Evolutionary conservation across 2,888 invertebrate genomes (phyloP), one percentile per base, ranked within the genome.

Genomic region (Dusona sp.): DNA sequence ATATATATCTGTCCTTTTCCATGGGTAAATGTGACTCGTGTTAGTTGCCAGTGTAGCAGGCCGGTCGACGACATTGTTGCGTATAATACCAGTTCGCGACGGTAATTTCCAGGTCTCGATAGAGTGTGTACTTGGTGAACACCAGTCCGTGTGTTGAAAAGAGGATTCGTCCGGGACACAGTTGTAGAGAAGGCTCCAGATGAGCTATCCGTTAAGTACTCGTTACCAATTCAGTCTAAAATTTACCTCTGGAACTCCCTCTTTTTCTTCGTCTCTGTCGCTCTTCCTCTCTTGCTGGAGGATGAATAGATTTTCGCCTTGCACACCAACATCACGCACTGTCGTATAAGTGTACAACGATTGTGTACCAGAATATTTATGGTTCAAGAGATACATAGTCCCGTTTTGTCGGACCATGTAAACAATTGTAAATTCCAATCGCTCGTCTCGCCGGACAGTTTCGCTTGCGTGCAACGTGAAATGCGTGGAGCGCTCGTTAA

Each of bases 1-100:
- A 57, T 73, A 13, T 38, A 25, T 57, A 75, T 82, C 16, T n/a
- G 25, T 67, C 48, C 22, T 11, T 22, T 77, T 48, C 48, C 38
- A 57, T 57, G 57, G 38, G 22, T 33, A 67, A 74, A 36, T 70
- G 61, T 45, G 61, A 70, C 75, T 74, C 42, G 73, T 68, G 74
- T 65, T 68, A 79, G 42, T 48, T 29, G 68, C 54, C 11, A 19
- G 79, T 25, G 38, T 29, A 38, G 79, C 67, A 79, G 54, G 68
- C 68, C 57, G 79, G 61, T 57, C 57, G 54, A 79, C 79, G 57
- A 68, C 51, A 68, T 25, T n/a, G 29, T 54, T 64, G 45, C 29
- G 51, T 42, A 45, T 45, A 48, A 65, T 77, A 65, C 48, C 57
- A 77, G 22, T 38, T 51, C 33, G 48, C 45, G 13, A 45, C 45